phyloP scores from a whole-genome alignment of 2,888 invertebrate species.

The Rhyacophila evoluta region DNA sequence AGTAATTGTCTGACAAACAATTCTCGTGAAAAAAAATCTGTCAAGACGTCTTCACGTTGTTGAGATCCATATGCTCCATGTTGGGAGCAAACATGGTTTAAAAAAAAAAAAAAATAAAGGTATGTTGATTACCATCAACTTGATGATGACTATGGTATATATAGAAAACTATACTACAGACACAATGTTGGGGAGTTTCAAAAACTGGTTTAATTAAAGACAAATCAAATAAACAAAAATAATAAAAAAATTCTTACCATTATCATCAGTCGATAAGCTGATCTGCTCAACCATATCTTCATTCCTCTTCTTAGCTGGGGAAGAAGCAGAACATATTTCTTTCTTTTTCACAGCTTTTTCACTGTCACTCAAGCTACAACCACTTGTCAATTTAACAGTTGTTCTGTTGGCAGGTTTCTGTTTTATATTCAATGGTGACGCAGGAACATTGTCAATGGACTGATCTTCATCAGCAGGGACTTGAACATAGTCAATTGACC shows the following conservation, averaged over 20 bases:
- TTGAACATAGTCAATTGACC: conserved; percentile 95
- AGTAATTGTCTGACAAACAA: no score
- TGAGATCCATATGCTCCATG: no score
- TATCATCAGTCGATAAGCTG: conserved; percentile 76
- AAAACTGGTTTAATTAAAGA: no score
- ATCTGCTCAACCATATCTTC: conserved; percentile 83
- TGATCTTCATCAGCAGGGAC: conserved; percentile 75
- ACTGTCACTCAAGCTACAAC: conserved; percentile 49
- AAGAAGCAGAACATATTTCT: neutral
- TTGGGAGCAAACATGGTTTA: no score
- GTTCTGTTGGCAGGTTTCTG: conserved; percentile 36
- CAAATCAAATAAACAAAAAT: no score
- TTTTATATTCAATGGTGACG: conserved; percentile 45
- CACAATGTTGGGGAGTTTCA: no score
- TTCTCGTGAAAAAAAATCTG: no score
- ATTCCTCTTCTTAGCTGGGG: conserved; percentile 70
- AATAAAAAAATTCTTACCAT: conserved; percentile 34
- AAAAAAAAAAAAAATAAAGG: no score
- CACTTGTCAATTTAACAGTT: conserved; percentile 42
- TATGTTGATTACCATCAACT: no score
- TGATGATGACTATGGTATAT: no score
- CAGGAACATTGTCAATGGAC: conserved; percentile 45
- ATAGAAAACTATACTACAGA: no score
- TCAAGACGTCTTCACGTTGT: no score
- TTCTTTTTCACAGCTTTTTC: conserved; percentile 51